Base-by-base conservation (phyloP, 1,140 invertebrate species). In the Camponotus pennsylvanicus region DNA sequence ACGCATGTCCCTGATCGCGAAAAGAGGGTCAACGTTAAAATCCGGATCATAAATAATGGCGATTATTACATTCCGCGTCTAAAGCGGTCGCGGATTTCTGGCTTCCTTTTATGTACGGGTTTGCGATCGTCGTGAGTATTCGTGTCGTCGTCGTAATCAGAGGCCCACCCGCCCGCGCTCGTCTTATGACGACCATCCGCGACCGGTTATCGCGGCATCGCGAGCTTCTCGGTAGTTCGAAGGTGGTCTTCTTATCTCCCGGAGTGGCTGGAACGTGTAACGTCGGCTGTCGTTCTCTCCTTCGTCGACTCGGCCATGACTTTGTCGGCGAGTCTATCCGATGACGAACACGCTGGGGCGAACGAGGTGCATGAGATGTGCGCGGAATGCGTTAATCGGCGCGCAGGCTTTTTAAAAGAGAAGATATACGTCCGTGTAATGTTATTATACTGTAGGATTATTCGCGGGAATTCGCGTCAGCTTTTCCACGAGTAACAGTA, bases 181-280 rank as follows among this genome's bases (percentile, higher is more conserved):
- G 40, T 76, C 79, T 32, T 57, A 57, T 55, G 59, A 86, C 73
- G 49, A n/a, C 57, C 42, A 13, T 15, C 49, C 32, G 67, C 67
- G 67, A 42, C 42, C 69, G 59, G 49, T 88, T 88, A 88, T 88
- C 87, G 76, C 6, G 49, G 42, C 76, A 86, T 80, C 85, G 85
- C 76, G 71, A 86, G 77, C 45, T 86, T 88, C 87, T 88, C 59
- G 87, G 85, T 86, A 86, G 70, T 82, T 86, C 45, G 75, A 86
- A 78, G 87, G 84, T 88, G 84, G 84, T 82, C 86, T 34, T 13
- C 69, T 86, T 88, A 88, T 88, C 87, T 86, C 34, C 34, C 84
- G 21, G 52, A 86, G 69, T 67, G 59, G 15, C 52, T 49, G 69
- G 45, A 45, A 73, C 76, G 67, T 76, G 85, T 64, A 85, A 70